Percentiles rank a stretch among this genome's conserved stretches.
Conservation (phyloP, 2,888 invertebrate species). For the Callosobruchus maculatus region DNA sequence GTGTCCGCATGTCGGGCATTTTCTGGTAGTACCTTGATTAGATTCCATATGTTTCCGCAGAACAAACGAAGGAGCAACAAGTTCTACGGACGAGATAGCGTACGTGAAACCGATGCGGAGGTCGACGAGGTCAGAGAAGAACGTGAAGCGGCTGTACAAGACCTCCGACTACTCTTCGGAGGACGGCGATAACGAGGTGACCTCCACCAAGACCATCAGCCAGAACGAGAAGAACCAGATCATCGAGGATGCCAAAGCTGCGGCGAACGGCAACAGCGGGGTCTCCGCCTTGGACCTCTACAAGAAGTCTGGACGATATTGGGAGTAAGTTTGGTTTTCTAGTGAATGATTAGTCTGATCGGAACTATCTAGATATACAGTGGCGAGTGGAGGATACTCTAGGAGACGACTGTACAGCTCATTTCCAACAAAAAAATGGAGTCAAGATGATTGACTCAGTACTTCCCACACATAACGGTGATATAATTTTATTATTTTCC, state of each 20-base stretch:
- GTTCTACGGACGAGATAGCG: constrained; percentile 40
- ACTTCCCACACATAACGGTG: too few relatives aligned
- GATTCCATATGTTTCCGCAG: too few relatives aligned
- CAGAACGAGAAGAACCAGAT: constrained; percentile 47
- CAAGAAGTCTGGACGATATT: constrained; percentile 75
- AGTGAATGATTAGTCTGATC: too few relatives aligned
- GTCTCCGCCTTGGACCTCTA: constrained; percentile 71
- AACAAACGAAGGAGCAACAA: constrained; percentile 31
- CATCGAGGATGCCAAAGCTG: constrained; percentile 54
- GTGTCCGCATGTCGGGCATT: too few relatives aligned
- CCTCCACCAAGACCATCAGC: constrained; percentile 48
- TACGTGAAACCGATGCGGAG: constrained; percentile 27
- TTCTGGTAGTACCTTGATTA: too few relatives aligned
- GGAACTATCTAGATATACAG: too few relatives aligned
- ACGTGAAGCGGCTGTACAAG: constrained; percentile 40
- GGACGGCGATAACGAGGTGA: constrained; percentile 51
- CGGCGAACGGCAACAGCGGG: constrained; percentile 52
- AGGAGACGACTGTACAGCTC: too few relatives aligned
- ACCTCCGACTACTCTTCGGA: constrained; percentile 66
- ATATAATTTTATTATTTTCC: too few relatives aligned
- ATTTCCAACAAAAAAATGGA: too few relatives aligned
- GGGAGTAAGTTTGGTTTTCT: constrained; percentile 65
- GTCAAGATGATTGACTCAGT: too few relatives aligned
- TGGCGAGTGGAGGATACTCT: too few relatives aligned
- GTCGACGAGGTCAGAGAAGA: constrained; percentile 33